Base-by-base conservation (phyloP, 37 sponge, comb jelly and placozoan genomes). In the Spongia lamella region DNA sequence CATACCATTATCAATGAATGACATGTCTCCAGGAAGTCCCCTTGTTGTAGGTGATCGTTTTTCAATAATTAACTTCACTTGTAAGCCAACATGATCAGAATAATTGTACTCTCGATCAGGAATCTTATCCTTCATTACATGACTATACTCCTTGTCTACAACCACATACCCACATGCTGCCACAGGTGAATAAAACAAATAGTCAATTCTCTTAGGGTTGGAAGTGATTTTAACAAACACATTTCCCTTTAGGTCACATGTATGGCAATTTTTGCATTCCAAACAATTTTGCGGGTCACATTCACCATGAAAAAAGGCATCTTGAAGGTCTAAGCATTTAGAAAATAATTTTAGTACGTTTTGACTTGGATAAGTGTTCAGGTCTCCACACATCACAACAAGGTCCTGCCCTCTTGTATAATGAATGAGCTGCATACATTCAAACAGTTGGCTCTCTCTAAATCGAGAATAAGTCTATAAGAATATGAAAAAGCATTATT, bases 41-140 rank as follows among this genome's bases (percentile, higher is more conserved):
- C 9, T 5, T 43, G 47, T 9, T 43, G 47, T 9, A 13, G 47
- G 9, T 43, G 5, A 5, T 13, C 9, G 7, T 43, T 9, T 43
- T 25, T 71, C 13, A 27, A 84, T 15, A 0, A 17, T 11, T 52
- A 85, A 78, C 47, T 52, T 51, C 16, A 61, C 87, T 60, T 86
- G 79, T 51, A 91, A 36, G 1, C 92, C 92, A 31, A 86, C 92
- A 56, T 91, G 92, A 47, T 91, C 88, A 7, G 92, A 91, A 40
- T 73, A 91, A 25, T 86, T 78, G 49, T 78, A 91, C 3, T 43
- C 79, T 76, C 78, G 64, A 22, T 70, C 79, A n/a, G 92, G 87
- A 63, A 91, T 82, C 0, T 30, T 7, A 20, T 85, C 90, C 54
- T 66, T 47, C 27, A 89, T 70, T 0, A 77, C 77, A 20, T 84